Percentiles rank a stretch among this genome's conserved stretches.
Conservation (phyloP, 2,113 vertebrate species). For the Dicrurus megarhynchus region DNA sequence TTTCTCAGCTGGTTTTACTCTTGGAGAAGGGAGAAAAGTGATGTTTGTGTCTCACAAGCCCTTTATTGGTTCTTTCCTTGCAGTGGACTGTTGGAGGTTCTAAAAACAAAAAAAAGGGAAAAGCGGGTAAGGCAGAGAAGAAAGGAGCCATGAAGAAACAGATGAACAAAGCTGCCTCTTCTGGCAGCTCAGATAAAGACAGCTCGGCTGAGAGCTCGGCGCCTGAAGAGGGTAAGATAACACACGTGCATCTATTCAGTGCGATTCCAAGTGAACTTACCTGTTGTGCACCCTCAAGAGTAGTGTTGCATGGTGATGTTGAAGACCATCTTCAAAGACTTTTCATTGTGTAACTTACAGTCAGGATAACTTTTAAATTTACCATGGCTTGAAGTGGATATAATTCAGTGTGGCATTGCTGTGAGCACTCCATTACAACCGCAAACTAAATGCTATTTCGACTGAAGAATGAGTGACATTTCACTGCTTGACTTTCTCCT, state of each 20-base stretch:
- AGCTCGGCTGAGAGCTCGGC: constrained; percentile 96
- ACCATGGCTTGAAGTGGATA: neutral
- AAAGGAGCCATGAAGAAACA: constrained; percentile 90
- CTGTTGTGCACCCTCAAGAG: neutral
- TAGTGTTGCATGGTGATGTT: neutral
- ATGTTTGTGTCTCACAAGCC: neutral
- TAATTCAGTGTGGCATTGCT: neutral
- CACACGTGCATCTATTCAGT: neutral
- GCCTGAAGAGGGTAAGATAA: constrained; percentile 90
- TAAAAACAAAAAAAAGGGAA: constrained; percentile 97
- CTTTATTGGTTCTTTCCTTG: constrained; percentile 17
- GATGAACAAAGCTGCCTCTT: constrained; percentile 89
- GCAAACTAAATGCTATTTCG: neutral
- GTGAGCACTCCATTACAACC: neutral
- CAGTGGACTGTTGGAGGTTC: constrained; percentile 98
- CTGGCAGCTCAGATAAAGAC: constrained; percentile 94
- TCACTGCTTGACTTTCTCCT: neutral
- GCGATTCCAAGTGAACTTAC: neutral
- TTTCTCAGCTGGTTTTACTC: neutral
- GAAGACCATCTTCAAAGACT: neutral
- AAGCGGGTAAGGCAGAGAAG: constrained; percentile 90
- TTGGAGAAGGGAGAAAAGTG: neutral
- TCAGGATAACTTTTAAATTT: neutral
- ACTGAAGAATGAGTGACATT: neutral
- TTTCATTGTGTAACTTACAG: neutral